Evolutionary conservation across 23 tunicate genomes (phyloP), one percentile per base, ranked within the genome.

Genomic region (Trididemnum miniatum): DNA sequence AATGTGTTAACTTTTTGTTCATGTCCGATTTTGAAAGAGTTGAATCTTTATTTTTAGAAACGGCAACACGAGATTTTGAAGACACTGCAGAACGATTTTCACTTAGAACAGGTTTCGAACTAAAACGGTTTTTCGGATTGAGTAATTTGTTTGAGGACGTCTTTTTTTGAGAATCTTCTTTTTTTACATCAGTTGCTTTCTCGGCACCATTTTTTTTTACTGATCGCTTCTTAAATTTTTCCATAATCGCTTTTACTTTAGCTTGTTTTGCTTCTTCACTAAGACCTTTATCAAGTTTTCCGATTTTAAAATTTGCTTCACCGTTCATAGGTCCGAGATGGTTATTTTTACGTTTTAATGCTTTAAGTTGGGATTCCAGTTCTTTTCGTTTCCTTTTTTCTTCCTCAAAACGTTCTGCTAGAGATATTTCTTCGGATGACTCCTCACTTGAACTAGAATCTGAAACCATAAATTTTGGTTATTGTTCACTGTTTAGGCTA

Each of bases 201-300:
- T 26, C n/a, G 26, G n/a, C 67, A 62, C 29, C 67, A 24, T 24
- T 24, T 62, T 62, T 62, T n/a, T 69, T 25, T 27, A 1, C 7
- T 4, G 79, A 74, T 63, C 83, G 76, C 22, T 77, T 77, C 23
- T 84, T 89, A 71, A 85, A 81, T 40, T 85, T 91, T 1, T 65
- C 87, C 90, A 91, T 82, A 31, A 91, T 22, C 22, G 87, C 84
- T 59, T 91, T 86, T 27, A 89, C 87, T 66, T 91, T 86, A 18
- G 83, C 89, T 40, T 84, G 76, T 50, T 91, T 91, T 38, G 35
- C 51, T 27, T 85, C 97, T 34, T 91, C 97, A 1, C 78, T 66
- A 31, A 86, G 73, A 3, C 90, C 97, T 0, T 77, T 57, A 29
- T 76, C 65, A 0, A 91, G 87, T 77, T 91, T 91, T 20, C 71